phyloP scores from a whole-genome alignment of 2,888 invertebrate species.

The Luffia ferchaultella region DNA sequence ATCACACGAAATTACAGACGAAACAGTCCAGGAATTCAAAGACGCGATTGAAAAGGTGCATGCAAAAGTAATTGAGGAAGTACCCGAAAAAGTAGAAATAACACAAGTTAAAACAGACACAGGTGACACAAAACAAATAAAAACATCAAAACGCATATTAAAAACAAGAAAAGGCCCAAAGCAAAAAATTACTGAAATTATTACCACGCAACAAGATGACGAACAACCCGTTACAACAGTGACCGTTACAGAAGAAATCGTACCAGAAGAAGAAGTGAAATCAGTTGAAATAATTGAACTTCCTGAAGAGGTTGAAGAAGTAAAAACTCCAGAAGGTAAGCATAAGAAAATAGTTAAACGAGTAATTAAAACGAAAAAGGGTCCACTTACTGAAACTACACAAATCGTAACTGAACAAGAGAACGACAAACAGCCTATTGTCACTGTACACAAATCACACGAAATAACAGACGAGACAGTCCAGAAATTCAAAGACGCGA shows the following conservation, averaged over 20 bases:
- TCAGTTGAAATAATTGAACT: conserved; percentile 21
- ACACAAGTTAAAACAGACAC: no score
- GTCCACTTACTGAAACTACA: conserved; percentile 24
- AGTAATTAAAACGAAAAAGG: conserved; percentile 24
- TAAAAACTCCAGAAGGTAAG: conserved; percentile 18
- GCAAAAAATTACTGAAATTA: conserved; percentile 39
- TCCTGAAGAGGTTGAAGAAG: conserved; percentile 21
- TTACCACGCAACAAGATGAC: conserved; percentile 34
- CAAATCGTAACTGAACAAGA: conserved; percentile 18
- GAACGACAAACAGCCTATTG: conserved; percentile 19
- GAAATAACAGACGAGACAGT: conserved; percentile 1
- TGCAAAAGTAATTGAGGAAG: no score
- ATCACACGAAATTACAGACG: no score
- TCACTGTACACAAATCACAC: conserved; percentile 10
- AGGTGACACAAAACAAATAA: no score
- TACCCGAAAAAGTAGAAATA: no score
- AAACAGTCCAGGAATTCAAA: no score
- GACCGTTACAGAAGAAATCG: conserved; percentile 23
- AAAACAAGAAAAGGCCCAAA: conserved; percentile 40
- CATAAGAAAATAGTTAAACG: conserved; percentile 22
- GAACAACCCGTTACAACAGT: conserved; percentile 26
- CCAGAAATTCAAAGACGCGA: background rate
- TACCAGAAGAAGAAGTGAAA: conserved; percentile 21
- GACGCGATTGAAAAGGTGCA: no score
- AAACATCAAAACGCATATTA: no score